phyloP scores from a whole-genome alignment of 2,797 vertebrate species.

The Lepus oiostolus region DNA sequence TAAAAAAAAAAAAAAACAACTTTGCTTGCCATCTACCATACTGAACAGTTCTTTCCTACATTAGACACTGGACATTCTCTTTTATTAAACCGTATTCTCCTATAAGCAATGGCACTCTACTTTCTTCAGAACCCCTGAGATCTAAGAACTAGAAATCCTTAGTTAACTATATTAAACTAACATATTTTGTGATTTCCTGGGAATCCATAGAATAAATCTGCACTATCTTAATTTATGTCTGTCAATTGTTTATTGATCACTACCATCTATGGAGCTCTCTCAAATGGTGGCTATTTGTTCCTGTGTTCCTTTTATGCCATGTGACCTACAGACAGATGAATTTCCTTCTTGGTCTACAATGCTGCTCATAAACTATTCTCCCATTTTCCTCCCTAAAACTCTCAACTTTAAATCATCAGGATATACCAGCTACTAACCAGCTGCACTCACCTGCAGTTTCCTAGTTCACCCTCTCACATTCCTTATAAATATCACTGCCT shows the following conservation, averaged over 20 bases:
- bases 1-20: too few species aligned
- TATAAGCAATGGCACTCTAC: background rate
- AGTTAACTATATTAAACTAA: background rate
- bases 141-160: conserved; percentile 5
- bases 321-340: background rate
- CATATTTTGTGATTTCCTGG: background rate
- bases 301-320: background rate
- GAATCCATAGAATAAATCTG: background rate
- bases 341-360: background rate
- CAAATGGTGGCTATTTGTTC: background rate
- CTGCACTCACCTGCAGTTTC: background rate
- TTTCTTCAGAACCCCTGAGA: conserved; percentile 39
- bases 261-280: background rate
- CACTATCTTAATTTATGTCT: background rate
- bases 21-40: background rate
- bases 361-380: conserved; percentile 24
- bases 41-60: background rate
- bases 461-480: background rate
- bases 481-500: background rate
- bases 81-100: background rate
- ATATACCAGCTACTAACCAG: background rate
- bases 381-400: background rate
- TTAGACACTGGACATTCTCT: background rate
- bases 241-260: background rate
- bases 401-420: background rate